Base-by-base conservation (phyloP, 2,888 invertebrate species). In the Euproctis similis region DNA sequence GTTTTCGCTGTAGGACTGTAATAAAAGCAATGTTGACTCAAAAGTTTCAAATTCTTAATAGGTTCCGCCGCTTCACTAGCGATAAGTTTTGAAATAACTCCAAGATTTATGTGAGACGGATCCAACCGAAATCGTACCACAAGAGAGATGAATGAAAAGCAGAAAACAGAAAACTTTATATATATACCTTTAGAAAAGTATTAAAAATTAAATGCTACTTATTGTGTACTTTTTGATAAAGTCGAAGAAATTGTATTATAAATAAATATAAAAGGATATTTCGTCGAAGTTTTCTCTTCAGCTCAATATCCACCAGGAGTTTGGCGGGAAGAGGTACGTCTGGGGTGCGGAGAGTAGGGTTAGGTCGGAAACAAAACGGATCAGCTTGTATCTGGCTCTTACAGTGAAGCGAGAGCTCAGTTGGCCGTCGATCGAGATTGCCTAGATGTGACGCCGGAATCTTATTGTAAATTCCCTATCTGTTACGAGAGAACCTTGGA, bases 301-400 rank as follows among this genome's bases (percentile, higher is more conserved):
- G 36, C 36, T 38, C 28, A 33, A 34, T 47, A 39, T 26, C 19
- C 10, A 21, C n/a, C 28, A 25, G 12, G 11, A 16, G 5, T 19
- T 18, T 26, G 16, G 12, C 16, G 20, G 24, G 19, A 7, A 8
- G 26, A 9, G 4, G 8, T 46, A 43, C 6, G 38, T 30, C 17
- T n/a, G n/a, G n/a, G n/a, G n/a, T n/a, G n/a, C n/a, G 28, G 12
- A 9, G 23, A 12, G 39, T 38, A 44, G 39, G 40, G 46, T 51
- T 14, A 54, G 52, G 50, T 57, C 36, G 53, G 56, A 63, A 66
- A 74, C 70, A 68, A 72, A 76, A 72, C 59, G 71, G 72, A 74
- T 76, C 73, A 70, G 62, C 53, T 47, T 57, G 63, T 64, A 66
- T 68, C 64, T 57, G 45, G 45, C 53, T 55, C 53, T 46, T 53